phyloP scores from a whole-genome alignment of 2,113 vertebrate genomes.

The Entelurus aequoreus region DNA sequence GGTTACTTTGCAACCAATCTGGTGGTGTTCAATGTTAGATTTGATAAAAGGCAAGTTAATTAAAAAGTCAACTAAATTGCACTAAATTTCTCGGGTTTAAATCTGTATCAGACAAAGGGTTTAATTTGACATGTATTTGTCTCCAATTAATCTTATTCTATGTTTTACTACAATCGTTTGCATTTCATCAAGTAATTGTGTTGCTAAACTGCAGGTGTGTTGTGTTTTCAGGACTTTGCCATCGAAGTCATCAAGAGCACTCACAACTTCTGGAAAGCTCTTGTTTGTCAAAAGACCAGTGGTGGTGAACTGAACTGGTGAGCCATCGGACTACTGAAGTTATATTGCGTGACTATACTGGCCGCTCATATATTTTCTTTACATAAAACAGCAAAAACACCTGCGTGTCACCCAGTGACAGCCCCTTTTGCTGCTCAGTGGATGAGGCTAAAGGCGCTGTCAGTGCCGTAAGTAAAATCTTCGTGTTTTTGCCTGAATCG shows the following conservation, averaged over 20 bases:
- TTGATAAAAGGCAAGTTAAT: no score
- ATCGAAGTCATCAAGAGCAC: conserved; percentile 69
- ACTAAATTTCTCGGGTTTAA: no score
- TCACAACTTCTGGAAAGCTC: conserved; percentile 70
- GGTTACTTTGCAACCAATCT: no score
- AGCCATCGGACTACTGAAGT: neutral
- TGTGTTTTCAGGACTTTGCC: conserved; percentile 69
- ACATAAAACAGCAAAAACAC: conserved; percentile 69
- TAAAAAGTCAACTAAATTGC: no score
- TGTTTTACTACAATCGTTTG: neutral
- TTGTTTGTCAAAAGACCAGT: conserved; percentile 55
- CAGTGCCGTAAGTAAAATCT: conserved; percentile 47
- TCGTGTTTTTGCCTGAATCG: neutral
- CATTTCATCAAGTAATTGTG: neutral
- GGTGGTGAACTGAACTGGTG: conserved; percentile 71
- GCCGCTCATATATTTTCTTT: neutral
- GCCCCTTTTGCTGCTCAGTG: conserved; percentile 57
- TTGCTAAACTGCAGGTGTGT: neutral
- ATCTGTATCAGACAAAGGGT: no score
- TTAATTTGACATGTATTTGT: no score
- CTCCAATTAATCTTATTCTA: no score
- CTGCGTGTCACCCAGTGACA: conserved; percentile 50
- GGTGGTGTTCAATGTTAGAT: no score
- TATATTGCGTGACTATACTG: neutral
- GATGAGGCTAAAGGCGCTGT: conserved; percentile 65